Evolutionary conservation across 2,888 invertebrate species (phyloP).

Genomic region (Dioctria rufipes): DNA sequence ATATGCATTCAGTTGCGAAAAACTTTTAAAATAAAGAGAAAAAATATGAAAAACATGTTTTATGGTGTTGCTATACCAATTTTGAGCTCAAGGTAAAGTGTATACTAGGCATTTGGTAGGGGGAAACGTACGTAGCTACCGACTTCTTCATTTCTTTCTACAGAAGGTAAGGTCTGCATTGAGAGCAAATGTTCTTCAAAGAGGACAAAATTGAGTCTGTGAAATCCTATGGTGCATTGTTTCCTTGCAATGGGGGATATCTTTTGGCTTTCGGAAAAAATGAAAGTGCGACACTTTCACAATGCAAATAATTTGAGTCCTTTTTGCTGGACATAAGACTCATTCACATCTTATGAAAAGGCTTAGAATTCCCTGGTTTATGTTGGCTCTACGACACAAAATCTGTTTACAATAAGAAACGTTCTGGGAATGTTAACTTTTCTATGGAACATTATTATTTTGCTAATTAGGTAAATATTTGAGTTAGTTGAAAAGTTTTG

Average conservation of each 20-base stretch:
- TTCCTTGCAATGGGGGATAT: not conserved
- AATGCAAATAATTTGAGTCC: constrained; percentile 17
- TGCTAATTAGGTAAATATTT: too few species aligned
- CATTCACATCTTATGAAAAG: too few species aligned
- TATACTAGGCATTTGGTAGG: not conserved
- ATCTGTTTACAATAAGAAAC: too few species aligned
- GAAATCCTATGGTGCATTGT: constrained; percentile 10
- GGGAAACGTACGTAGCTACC: not conserved
- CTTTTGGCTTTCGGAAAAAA: constrained; percentile 7
- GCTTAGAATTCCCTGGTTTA: too few species aligned
- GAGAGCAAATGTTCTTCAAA: constrained; percentile 34
- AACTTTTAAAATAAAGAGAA: constrained; percentile 33
- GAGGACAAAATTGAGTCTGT: constrained; percentile 19
- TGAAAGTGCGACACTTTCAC: constrained; percentile 32
- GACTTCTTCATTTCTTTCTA: constrained; percentile 22
- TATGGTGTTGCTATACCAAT: constrained; percentile 53
- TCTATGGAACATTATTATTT: too few species aligned
- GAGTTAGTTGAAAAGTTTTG: too few species aligned
- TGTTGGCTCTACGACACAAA: too few species aligned
- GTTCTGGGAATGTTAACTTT: too few species aligned
- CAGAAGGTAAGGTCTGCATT: constrained; percentile 37
- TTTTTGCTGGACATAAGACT: constrained; percentile 40
- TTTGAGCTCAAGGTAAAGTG: constrained; percentile 50
- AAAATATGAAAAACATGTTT: constrained; percentile 27
- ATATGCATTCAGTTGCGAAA: constrained; percentile 45